Evolutionary conservation across 2,797 vertebrate species (phyloP), one percentile per base, ranked within the genome.

Genomic region (Falco berigora): DNA sequence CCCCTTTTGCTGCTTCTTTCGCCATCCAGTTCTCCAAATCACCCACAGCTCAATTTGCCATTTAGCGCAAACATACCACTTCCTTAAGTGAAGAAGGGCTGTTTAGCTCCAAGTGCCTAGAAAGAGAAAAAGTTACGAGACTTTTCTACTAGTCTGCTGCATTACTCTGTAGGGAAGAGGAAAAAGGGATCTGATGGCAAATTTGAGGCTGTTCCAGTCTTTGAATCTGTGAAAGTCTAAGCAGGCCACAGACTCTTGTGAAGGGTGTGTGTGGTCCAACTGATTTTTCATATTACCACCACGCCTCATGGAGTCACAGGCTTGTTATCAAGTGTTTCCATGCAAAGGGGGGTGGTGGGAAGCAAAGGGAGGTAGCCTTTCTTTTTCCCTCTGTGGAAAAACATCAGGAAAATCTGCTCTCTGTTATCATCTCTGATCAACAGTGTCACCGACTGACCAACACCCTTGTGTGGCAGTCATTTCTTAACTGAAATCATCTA

Each of bases 321-420:
- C 36, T 67, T 86, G 81, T 83, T 96, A 92, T 87, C 91, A 85
- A 96, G 17, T 69, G 40, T 95, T 97, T 94, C 94, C 76, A 88
- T 52, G 62, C 55, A 97, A 84, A 96, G 32, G 2, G 5, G 21
- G 47, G 69, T 62, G 52, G 53, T 38, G n/a, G 61, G 52, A 91
- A 90, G 16, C 28, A 82, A 69, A 85, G 9, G 50, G 40, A 89
- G 46, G 66, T 5, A 64, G 19, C 46, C 28, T 62, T 62, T 58
- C 30, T 72, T 61, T 46, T 56, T 61, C 22, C 67, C 46, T 67
- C 61, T 10, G 8, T 67, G 86, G 56, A 24, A 66, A 80, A 80
- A 66, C 55, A 14, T 12, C 32, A 80, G 58, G 38, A 78, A 67
- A 83, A 94, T 84, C 56, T 40, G 7, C 76, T 91, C 64, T 91